Evolutionary conservation across 2,113 vertebrate species (phyloP).

Genomic region (Lophotis ruficrista): DNA sequence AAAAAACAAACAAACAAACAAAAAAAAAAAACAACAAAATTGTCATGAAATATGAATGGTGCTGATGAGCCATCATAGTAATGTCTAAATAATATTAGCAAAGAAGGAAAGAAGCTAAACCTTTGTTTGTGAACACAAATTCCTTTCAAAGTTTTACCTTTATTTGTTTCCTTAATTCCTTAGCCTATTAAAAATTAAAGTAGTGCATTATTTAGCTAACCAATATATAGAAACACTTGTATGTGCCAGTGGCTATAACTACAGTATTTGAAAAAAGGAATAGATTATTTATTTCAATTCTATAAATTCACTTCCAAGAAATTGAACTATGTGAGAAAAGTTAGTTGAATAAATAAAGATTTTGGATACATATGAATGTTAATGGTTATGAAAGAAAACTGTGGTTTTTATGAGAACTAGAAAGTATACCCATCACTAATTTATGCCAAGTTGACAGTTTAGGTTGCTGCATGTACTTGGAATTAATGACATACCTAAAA

Average conservation of each 20-base stretch:
- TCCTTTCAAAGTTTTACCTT: not conserved
- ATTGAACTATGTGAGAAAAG: not conserved
- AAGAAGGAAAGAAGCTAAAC: not conserved
- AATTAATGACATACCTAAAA: not conserved
- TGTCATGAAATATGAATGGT: not conserved
- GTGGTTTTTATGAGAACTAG: not conserved
- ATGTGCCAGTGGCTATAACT: accelerated
- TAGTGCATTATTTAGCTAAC: not conserved
- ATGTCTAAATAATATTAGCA: not conserved
- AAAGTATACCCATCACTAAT: not conserved
- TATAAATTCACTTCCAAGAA: not conserved
- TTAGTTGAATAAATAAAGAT: not conserved
- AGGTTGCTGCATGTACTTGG: not conserved
- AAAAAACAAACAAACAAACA: accelerated
- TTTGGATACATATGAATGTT: not conserved
- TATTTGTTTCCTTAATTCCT: not conserved
- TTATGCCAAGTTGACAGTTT: not conserved
- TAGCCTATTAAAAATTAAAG: not conserved
- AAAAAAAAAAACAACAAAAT: not conserved
- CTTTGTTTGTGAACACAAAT: not conserved
- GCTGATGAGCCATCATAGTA: not conserved
- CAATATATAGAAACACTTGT: not conserved
- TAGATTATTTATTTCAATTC: not conserved
- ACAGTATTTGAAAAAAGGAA: not conserved
- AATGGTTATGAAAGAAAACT: not conserved